Evolutionary conservation across 2,113 vertebrate genomes (phyloP).

Genomic region (Bostrychus sinensis): DNA sequence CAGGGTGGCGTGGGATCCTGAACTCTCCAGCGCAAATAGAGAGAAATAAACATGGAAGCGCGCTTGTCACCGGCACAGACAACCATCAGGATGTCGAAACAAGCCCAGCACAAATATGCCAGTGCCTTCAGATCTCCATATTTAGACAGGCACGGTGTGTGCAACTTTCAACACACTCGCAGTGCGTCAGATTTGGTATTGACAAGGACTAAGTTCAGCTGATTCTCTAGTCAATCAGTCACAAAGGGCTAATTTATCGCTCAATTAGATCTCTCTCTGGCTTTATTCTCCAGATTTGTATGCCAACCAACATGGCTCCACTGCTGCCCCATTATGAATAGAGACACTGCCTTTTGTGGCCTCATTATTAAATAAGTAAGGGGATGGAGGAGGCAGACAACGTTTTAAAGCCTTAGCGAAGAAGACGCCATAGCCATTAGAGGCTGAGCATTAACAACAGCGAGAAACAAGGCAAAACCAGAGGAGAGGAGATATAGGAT

Average conservation of each 20-base stretch:
- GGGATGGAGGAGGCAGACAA: constrained; percentile 81
- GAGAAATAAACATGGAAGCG: constrained; percentile 51
- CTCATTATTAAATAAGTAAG: constrained; percentile 84
- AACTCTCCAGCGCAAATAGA: constrained; percentile 58
- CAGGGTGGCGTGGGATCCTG: constrained; percentile 51
- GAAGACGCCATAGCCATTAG: constrained; percentile 84
- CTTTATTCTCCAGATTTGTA: constrained; percentile 61
- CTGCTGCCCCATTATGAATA: constrained; percentile 81
- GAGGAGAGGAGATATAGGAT: constrained; percentile 17
- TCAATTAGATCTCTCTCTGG: constrained; percentile 74
- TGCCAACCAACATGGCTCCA: constrained; percentile 71
- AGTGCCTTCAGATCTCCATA: constrained; percentile 56
- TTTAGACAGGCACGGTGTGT: constrained; percentile 42
- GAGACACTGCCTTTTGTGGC: constrained; percentile 80
- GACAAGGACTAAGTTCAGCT: constrained; percentile 62
- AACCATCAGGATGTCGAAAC: constrained; percentile 54
- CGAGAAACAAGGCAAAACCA: constrained; percentile 66
- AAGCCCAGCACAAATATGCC: constrained; percentile 40
- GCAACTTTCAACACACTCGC: constrained; percentile 34
- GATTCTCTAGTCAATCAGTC: constrained; percentile 65
- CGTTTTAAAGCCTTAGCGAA: constrained; percentile 75
- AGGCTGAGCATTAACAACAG: constrained; percentile 77
- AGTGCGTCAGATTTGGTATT: constrained; percentile 41
- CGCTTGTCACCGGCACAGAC: constrained; percentile 52
- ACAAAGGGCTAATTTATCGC: constrained; percentile 71